Percentiles rank a stretch among this genome's conserved stretches.
phyloP scores from a whole-genome alignment of 2,113 vertebrate genomes.

The Nansenia antarctica region DNA sequence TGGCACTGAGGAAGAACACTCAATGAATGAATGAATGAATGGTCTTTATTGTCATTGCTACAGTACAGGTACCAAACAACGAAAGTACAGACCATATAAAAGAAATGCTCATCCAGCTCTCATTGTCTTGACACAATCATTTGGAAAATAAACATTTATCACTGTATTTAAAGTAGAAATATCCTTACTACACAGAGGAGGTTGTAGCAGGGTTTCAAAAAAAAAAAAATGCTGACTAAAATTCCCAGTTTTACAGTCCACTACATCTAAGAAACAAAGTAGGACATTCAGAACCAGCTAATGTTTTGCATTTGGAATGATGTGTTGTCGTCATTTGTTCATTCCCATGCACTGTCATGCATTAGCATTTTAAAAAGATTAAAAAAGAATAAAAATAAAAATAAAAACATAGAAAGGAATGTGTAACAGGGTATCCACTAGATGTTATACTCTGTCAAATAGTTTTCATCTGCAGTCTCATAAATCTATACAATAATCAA shows the following conservation, averaged over 20 bases:
- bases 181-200: constrained; percentile 13
- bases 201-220: constrained; percentile 14
- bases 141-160: constrained; percentile 24
- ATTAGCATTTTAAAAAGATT: constrained; percentile 14
- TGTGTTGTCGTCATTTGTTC: constrained; percentile 14
- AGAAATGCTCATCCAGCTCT: constrained; percentile 11
- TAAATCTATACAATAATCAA: neutral
- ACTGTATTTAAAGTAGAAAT: constrained; percentile 38
- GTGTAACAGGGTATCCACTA: neutral
- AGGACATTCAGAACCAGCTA: neutral
- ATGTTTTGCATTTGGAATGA: neutral
- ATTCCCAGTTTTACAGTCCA: constrained; percentile 21
- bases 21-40: no score
- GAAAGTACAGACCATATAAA: constrained; percentile 24
- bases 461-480: neutral
- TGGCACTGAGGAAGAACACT: constrained; percentile 12
- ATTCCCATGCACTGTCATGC: constrained; percentile 29
- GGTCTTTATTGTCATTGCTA: no score
- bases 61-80: neutral
- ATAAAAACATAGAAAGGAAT: neutral
- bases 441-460: neutral
- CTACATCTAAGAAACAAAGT: neutral
- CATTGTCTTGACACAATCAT: constrained; percentile 51
- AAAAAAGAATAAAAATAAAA: no score
- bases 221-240: constrained; percentile 32